Conservation (phyloP, 2,888 invertebrate genomes). For the Monochamus alternatus region DNA sequence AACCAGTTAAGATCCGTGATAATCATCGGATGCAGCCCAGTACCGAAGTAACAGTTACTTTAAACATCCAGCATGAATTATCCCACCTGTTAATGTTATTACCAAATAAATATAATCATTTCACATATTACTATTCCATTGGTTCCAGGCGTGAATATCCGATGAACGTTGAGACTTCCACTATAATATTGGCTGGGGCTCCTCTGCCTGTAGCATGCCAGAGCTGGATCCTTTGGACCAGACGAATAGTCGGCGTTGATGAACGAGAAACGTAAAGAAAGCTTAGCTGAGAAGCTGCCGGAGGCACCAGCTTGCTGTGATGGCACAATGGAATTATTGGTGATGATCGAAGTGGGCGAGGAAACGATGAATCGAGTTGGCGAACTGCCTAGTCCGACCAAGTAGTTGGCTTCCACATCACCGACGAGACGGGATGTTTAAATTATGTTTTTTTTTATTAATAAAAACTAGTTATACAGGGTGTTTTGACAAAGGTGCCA, state of each 20-base stretch:
- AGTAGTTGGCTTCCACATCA: constrained; percentile 32
- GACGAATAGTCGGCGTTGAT: background rate
- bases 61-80: constrained; percentile 5
- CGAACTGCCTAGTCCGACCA: constrained; percentile 28
- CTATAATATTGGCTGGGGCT: constrained; percentile 35
- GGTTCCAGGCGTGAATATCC: constrained; percentile 29
- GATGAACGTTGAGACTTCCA: constrained; percentile 26
- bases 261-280: background rate
- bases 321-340: constrained; percentile 32
- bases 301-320: constrained; percentile 46
- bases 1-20: constrained; percentile 8
- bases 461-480: too few species aligned
- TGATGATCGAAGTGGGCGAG: constrained; percentile 8
- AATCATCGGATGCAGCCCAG: constrained; percentile 2
- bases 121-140: constrained; percentile 18
- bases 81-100: constrained; percentile 15
- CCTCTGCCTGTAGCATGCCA: constrained; percentile 37
- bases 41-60: constrained; percentile 9
- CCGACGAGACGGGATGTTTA: constrained; percentile 33
- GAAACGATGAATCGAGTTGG: constrained; percentile 20
- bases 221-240: constrained; percentile 19
- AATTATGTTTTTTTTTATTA: constrained; percentile 32
- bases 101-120: constrained; percentile 31
- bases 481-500: too few species aligned
- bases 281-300: background rate